These are phyloP conservation scores for Trogon melanurus DNA, from an alignment of 2,113 vertebrate species.

Conservation along the genomic window DNA sequence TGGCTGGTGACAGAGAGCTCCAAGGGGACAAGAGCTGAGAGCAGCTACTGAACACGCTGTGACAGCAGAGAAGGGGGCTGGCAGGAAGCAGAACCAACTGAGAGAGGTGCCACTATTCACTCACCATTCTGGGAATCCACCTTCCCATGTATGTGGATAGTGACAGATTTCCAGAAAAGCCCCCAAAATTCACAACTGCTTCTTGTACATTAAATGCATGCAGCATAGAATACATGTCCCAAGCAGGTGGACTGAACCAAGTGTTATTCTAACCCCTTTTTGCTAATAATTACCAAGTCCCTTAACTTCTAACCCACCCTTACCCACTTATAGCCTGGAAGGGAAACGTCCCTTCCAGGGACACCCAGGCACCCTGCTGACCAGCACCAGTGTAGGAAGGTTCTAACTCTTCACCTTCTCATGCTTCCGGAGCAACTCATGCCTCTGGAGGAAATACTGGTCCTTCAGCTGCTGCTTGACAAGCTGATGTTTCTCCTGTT, in stretches of 20 bases:
- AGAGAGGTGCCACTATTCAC: background rate
- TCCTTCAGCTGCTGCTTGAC: conserved; percentile 98
- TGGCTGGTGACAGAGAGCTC: background rate
- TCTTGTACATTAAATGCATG: accelerated
- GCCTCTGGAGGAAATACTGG: conserved; percentile 95
- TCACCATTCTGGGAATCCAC: background rate
- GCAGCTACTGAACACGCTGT: background rate
- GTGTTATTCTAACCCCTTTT: background rate
- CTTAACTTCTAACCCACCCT: background rate
- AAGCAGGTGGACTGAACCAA: accelerated
- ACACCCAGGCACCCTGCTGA: background rate
- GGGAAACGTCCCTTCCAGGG: background rate
- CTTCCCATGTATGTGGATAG: background rate
- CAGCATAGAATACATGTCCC: background rate
- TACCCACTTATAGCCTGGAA: background rate
- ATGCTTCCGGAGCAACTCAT: conserved; percentile 92
- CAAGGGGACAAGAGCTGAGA: background rate
- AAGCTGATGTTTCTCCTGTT: conserved; percentile 92
- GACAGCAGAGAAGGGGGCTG: background rate
- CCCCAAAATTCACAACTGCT: background rate
- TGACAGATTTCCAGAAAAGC: background rate
- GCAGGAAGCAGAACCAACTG: background rate
- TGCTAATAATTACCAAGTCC: background rate
- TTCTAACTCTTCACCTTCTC: conserved; percentile 85
- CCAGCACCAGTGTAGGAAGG: accelerated